Evolutionary conservation across 2,113 vertebrate genomes (phyloP), one percentile per base, ranked within the genome.

Genomic region (Microtus richardsoni): DNA sequence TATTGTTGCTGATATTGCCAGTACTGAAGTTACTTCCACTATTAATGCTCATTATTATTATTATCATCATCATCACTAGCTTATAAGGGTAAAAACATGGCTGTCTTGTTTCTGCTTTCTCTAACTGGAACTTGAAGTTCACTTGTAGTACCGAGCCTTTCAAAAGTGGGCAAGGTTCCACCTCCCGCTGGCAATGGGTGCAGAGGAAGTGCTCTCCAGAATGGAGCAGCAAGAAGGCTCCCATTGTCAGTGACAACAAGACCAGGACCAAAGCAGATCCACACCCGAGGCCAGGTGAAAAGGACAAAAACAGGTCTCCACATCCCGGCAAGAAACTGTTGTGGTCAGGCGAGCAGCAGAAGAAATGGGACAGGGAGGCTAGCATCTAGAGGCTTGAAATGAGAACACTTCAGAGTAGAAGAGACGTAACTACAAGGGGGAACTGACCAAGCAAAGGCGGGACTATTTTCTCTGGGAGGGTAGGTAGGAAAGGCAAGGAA

Each of bases 101-200:
- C 52, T 88, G 62, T 82, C 85, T 79, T 80, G 14, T 8, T 82
- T 96, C 60, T 96, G 54, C 82, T 78, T 96, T 95, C 60, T 94
- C 52, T 70, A 62, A 28, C 7, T 95, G 39, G 62, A 93, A 94
- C 66, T 0, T 68, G 77, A 94, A 86, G 85, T 62, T 83, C 16
- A 49, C 52, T 75, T 93, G 88, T 49, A 96, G 28, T 26, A 9
- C 13, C 17, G 21, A 91, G 54, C 2, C 82, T 96, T 91, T 89
- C 54, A 52, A 91, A 88, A 87, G 19, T 7, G 4, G 11, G 30
- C 77, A 74, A 70, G 36, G 94, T 94, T 88, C 78, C 68, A 41
- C 3, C n/a, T 70, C 39, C 11, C 0, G 0, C 5, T 90, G 66
- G 41, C 30, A 17, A 26, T 0, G 2, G 73, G 22, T 33, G 36